Conservation (phyloP, 2,888 invertebrate species). For the Sphecodes monilicornis region DNA sequence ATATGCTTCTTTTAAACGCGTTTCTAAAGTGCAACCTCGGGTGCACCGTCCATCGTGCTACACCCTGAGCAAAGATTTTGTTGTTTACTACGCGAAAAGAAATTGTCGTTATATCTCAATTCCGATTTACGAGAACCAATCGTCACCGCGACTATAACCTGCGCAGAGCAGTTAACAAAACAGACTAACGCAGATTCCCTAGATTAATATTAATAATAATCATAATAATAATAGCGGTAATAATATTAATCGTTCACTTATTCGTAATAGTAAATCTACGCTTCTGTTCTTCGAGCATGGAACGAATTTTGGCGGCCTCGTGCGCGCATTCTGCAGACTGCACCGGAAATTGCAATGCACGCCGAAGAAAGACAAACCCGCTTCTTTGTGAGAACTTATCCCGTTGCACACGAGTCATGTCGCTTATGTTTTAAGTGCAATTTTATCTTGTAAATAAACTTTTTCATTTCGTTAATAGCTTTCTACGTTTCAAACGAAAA, state of each 20-base stretch:
- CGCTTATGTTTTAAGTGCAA: neutral
- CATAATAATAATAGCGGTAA: conserved; percentile 44
- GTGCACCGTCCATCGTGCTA: neutral
- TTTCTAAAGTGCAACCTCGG: conserved; percentile 1
- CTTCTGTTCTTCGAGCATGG: conserved; percentile 46
- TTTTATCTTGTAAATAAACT: neutral
- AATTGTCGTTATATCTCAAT: neutral
- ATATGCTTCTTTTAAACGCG: neutral
- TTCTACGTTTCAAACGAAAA: neutral
- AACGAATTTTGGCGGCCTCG: conserved; percentile 49
- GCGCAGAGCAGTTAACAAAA: conserved; percentile 71
- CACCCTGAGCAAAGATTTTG: neutral
- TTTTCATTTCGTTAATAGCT: neutral
- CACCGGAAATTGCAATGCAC: neutral
- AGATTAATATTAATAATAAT: conserved; percentile 46
- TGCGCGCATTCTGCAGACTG: conserved; percentile 23
- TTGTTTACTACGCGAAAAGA: neutral
- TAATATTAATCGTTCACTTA: conserved; percentile 48
- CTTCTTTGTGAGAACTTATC: neutral
- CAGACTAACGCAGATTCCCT: conserved; percentile 56
- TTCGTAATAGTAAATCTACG: conserved; percentile 56
- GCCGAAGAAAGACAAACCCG: neutral
- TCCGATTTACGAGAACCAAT: conserved; percentile 44
- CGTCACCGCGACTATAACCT: conserved; percentile 61
- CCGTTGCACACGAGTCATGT: neutral